A percentile compares a stretch with the other conserved stretches of the same genome.
Evolutionary conservation across 53 echinoderm and acorn worm species (phyloP).

Genomic region (Glandiceps talaboti): DNA sequence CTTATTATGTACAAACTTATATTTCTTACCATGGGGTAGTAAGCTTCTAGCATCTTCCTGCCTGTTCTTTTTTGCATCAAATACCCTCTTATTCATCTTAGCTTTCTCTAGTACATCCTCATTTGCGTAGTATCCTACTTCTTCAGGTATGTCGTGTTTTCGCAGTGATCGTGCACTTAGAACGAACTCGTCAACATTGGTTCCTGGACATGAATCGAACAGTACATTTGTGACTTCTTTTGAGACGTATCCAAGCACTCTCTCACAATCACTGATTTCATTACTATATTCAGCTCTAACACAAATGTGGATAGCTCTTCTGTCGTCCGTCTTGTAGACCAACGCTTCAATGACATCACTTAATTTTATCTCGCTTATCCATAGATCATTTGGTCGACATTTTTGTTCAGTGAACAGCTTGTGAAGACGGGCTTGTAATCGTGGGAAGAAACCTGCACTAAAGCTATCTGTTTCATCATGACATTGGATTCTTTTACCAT

Average conservation of each 20-base stretch:
- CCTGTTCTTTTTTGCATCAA: no score
- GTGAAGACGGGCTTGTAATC: constrained; percentile 27
- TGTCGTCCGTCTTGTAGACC: constrained; percentile 17
- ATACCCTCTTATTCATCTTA: no score
- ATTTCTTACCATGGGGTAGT: no score
- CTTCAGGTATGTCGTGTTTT: neutral
- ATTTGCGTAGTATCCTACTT: neutral
- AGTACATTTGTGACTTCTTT: neutral
- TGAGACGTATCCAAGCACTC: constrained; percentile 12
- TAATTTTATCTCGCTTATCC: constrained; percentile 19
- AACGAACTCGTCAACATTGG: neutral
- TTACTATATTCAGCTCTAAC: constrained; percentile 20
- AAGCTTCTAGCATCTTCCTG: no score
- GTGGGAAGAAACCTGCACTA: constrained; percentile 26
- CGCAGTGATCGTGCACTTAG: neutral
- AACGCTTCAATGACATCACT: constrained; percentile 23
- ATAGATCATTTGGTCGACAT: constrained; percentile 4
- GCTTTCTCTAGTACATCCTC: neutral
- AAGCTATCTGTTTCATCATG: constrained; percentile 33
- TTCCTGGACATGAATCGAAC: neutral
- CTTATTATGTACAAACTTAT: no score
- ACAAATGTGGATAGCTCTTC: constrained; percentile 31
- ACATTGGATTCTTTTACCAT: constrained; percentile 33
- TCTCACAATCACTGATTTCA: constrained; percentile 21
- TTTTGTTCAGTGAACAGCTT: constrained; percentile 18